phyloP scores from a whole-genome alignment of 1,140 invertebrate species.

The Tetragnatha versicolor region DNA sequence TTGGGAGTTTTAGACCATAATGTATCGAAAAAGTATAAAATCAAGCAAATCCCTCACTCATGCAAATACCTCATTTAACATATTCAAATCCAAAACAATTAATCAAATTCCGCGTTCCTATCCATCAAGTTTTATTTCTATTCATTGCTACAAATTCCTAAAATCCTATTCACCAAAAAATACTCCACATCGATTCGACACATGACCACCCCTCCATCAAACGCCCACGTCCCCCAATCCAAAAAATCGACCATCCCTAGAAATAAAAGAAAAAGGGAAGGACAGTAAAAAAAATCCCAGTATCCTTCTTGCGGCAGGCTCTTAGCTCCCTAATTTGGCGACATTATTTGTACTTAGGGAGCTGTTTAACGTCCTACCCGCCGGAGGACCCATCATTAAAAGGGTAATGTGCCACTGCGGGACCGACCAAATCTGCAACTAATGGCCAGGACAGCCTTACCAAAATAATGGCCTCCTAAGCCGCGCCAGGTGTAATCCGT shows the following conservation, averaged over 20 bases:
- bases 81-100: no score
- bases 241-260: not conserved
- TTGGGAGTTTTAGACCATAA: no score
- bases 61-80: no score
- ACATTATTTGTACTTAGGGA: slow-evolving; percentile 46
- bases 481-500: slow-evolving; percentile 17
- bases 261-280: not conserved
- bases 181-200: no score
- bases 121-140: no score
- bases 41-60: no score
- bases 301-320: not conserved
- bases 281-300: not conserved
- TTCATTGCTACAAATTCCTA: no score
- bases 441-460: slow-evolving; percentile 29
- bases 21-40: no score
- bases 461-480: slow-evolving; percentile 42
- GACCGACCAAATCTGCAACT: slow-evolving; percentile 39
- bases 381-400: slow-evolving; percentile 41
- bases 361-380: slow-evolving; percentile 38
- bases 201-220: not conserved
- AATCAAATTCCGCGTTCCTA: no score
- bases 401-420: slow-evolving; percentile 39
- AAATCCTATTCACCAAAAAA: no score
- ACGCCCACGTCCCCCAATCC: not conserved
- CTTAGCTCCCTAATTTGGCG: slow-evolving; percentile 40